Base-by-base conservation (phyloP, 2,113 vertebrate genomes). In the Eulacestoma nigropectus region DNA sequence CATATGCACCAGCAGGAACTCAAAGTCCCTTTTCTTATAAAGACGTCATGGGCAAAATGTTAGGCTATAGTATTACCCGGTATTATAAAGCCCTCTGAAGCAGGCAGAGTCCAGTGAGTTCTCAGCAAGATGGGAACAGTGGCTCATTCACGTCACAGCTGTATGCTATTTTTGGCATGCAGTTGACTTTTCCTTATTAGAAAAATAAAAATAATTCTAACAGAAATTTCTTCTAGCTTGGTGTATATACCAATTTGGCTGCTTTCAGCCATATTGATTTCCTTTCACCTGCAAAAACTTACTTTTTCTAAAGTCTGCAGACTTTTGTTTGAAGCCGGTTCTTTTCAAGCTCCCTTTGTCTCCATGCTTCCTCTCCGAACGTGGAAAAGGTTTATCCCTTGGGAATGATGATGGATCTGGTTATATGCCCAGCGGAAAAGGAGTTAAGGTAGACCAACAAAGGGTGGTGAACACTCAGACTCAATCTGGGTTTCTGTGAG, bases 11-110 rank as follows among this genome's bases (percentile, higher is more conserved):
- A 91, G 41, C 87, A 89, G 84, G 94, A 93, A 95, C 96, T 87
- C 87, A 14, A 87, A 96, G 87, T 96, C 69, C 94, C 74, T 93
- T 95, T 91, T 87, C 94, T 82, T 87, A 39, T 64, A 64, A 90
- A 95, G 87, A 96, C 85, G 35, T 84, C 92, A 89, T 41, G 53
- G 59, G 89, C 81, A 93, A 89, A 95, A 91, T 95, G 84, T 95
- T 87, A 96, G 87, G 93, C 84, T 96, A 96, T 95, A 89, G 67
- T 85, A 77, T 95, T 96, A 96, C 95, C 78, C 55, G 81, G 57
- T 49, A 85, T 80, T 93, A 79, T 70, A 93, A 96, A 96, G 57
- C 63, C 42, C 77, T 93, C 73, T 3, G 2, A 85, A 92, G 49
- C 87, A 65, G 37, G 52, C 74, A 93, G 62, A 85, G 87, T 83